Evolutionary conservation across 2,113 vertebrate species (phyloP).

Genomic region (Festucalex cinctus): DNA sequence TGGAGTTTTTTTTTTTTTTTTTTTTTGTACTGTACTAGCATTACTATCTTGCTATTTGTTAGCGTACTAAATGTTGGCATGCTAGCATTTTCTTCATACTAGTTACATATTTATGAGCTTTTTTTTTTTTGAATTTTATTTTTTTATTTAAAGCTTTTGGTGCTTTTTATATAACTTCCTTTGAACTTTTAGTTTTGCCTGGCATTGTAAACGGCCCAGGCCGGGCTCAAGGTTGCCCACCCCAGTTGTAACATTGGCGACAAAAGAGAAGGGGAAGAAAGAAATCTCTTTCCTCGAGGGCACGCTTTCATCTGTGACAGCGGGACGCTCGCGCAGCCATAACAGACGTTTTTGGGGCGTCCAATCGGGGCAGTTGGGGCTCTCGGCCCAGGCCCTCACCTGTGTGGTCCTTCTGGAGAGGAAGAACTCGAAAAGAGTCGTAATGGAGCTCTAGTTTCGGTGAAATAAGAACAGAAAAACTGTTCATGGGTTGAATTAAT

Average conservation of each 20-base stretch:
- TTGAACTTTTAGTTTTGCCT: background rate
- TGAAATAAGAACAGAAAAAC: background rate
- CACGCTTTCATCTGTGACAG: constrained; percentile 72
- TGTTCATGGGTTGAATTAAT: too few species aligned
- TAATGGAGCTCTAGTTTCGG: background rate
- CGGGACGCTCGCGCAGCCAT: constrained; percentile 64
- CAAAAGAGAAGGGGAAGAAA: constrained; percentile 56
- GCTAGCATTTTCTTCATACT: too few species aligned
- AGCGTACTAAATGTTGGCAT: too few species aligned
- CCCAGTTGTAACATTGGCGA: constrained; percentile 65
- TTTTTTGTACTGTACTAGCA: too few species aligned
- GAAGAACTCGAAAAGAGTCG: background rate
- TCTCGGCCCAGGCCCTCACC: constrained; percentile 31
- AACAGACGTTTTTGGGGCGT: constrained; percentile 49
- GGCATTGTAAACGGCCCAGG: background rate
- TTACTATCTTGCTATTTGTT: too few species aligned
- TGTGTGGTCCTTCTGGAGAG: constrained; percentile 22
- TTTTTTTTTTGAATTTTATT: too few species aligned
- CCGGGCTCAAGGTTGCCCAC: background rate
- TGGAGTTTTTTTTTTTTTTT: too few species aligned
- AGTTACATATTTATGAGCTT: too few species aligned
- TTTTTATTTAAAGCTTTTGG: too few species aligned
- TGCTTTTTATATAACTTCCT: background rate
- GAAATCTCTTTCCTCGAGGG: constrained; percentile 59
- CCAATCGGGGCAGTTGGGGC: constrained; percentile 6